Percentiles rank a stretch among this genome's conserved stretches.
phyloP scores from a whole-genome alignment of 2,888 invertebrate genomes.

The Mythimna ferrago region DNA sequence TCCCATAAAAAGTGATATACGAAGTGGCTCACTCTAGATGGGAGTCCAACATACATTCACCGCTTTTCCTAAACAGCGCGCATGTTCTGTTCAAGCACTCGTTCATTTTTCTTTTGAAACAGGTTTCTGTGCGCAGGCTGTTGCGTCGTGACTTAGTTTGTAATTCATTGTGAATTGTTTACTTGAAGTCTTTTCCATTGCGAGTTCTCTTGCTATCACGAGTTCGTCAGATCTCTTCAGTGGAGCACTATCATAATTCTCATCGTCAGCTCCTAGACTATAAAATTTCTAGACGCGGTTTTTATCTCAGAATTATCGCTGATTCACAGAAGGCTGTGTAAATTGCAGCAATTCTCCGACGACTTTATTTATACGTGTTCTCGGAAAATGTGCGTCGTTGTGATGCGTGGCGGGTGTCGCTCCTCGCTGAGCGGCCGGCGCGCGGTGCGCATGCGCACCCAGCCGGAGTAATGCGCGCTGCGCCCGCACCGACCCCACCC shows the following conservation, averaged over 20 bases:
- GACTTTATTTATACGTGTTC: slow-evolving; percentile 65
- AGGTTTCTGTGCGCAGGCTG: slow-evolving; percentile 49
- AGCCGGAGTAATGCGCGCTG: slow-evolving; percentile 66
- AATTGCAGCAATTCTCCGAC: slow-evolving; percentile 62
- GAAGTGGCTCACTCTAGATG: slow-evolving; percentile 40
- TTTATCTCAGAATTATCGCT: slow-evolving; percentile 63
- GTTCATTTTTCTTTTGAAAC: slow-evolving; percentile 54
- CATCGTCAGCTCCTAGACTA: slow-evolving; percentile 50
- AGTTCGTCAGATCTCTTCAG: slow-evolving; percentile 21
- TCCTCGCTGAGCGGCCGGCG: slow-evolving; percentile 48
- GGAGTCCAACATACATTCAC: slow-evolving; percentile 50
- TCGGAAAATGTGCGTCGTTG: slow-evolving; percentile 63
- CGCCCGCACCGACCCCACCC: slow-evolving; percentile 68
- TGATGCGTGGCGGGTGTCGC: slow-evolving; percentile 66
- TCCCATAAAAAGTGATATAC: slow-evolving; percentile 50
- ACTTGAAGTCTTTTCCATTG: slow-evolving; percentile 36
- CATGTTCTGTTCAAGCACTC: slow-evolving; percentile 41
- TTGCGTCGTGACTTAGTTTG: slow-evolving; percentile 43
- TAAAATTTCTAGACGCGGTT: slow-evolving; percentile 52
- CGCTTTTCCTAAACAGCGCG: slow-evolving; percentile 59
- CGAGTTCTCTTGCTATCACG: slow-evolving; percentile 25
- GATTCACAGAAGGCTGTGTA: slow-evolving; percentile 63
- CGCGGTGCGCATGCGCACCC: slow-evolving; percentile 59
- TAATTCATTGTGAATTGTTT: slow-evolving; percentile 48
- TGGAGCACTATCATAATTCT: slow-evolving; percentile 53